Conservation (phyloP, 2,113 vertebrate species). For the Pogona vitticeps region DNA sequence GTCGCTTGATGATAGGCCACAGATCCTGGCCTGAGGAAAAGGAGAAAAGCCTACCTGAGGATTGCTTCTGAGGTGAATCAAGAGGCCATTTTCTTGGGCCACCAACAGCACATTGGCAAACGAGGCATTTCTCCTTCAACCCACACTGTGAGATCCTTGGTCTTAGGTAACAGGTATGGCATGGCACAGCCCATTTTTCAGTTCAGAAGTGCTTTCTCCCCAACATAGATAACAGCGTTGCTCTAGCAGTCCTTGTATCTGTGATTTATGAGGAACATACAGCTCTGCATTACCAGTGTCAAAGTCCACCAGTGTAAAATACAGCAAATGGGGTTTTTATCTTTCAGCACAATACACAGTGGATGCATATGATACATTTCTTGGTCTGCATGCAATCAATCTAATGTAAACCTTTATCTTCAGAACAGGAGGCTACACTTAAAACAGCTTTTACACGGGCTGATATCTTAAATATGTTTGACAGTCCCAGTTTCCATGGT, state of each 20-base stretch:
- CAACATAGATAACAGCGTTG: slow-evolving; percentile 73
- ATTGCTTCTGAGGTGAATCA: neutral
- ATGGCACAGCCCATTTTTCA: slow-evolving; percentile 58
- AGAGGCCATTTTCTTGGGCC: neutral
- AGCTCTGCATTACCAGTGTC: slow-evolving; percentile 71
- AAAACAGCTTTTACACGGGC: slow-evolving; percentile 54
- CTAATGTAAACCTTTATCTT: slow-evolving; percentile 76
- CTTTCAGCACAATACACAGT: slow-evolving; percentile 75
- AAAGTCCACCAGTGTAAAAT: slow-evolving; percentile 79
- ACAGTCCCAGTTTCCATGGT: slow-evolving; percentile 58
- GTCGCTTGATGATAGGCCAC: neutral
- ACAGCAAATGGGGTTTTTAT: slow-evolving; percentile 82
- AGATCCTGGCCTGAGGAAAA: neutral
- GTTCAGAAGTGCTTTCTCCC: slow-evolving; percentile 72
- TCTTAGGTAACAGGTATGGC: slow-evolving; percentile 57
- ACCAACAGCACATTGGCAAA: neutral
- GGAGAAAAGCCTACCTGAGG: neutral
- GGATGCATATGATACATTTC: slow-evolving; percentile 68
- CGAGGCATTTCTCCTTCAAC: neutral
- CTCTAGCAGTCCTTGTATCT: slow-evolving; percentile 78
- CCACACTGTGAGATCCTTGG: neutral
- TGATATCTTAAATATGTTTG: slow-evolving; percentile 70
- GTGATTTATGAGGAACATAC: slow-evolving; percentile 79
- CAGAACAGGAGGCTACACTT: slow-evolving; percentile 61
- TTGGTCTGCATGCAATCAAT: slow-evolving; percentile 76